Evolutionary conservation across 2,113 vertebrate genomes (phyloP).

Genomic region (Ellobius talpinus): DNA sequence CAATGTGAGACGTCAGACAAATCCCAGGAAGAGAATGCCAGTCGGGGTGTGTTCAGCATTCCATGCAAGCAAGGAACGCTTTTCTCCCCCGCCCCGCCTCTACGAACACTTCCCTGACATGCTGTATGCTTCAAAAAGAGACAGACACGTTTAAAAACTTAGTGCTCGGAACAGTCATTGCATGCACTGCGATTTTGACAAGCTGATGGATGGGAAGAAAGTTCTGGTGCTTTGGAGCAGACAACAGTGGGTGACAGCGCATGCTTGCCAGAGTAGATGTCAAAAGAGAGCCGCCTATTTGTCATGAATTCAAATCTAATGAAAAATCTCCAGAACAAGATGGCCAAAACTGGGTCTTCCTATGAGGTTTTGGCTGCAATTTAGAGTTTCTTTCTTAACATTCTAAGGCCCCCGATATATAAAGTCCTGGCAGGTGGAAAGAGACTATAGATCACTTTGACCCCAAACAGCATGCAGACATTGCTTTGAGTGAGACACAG

Average conservation of each 20-base stretch:
- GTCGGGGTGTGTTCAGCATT: background rate
- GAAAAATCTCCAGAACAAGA: conserved; percentile 31
- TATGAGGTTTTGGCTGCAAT: conserved; percentile 47
- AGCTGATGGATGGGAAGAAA: conserved; percentile 15
- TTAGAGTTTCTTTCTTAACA: conserved; percentile 38
- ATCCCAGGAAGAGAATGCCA: conserved; percentile 25
- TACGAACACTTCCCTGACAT: conserved; percentile 71
- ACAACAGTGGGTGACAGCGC: conserved; percentile 15
- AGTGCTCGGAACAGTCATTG: conserved; percentile 18
- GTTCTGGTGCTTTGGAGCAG: conserved; percentile 30
- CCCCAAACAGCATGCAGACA: conserved; percentile 76
- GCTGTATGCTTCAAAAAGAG: conserved; percentile 70
- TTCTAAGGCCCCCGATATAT: conserved; percentile 43
- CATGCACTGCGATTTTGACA: conserved; percentile 80
- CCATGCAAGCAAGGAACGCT: conserved; percentile 74
- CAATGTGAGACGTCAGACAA: conserved; percentile 60
- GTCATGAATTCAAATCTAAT: conserved; percentile 51
- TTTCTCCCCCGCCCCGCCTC: conserved; percentile 43
- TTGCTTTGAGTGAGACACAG: conserved; percentile 13
- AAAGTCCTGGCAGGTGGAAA: conserved; percentile 46
- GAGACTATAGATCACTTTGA: conserved; percentile 4
- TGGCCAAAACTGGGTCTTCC: background rate
- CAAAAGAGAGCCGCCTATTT: conserved; percentile 58
- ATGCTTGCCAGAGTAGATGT: conserved; percentile 47
- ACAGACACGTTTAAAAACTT: conserved; percentile 41